A percentile compares a stretch with the other conserved stretches of the same genome.
Conservation (phyloP, 2,888 invertebrate species). For the Actias luna region DNA sequence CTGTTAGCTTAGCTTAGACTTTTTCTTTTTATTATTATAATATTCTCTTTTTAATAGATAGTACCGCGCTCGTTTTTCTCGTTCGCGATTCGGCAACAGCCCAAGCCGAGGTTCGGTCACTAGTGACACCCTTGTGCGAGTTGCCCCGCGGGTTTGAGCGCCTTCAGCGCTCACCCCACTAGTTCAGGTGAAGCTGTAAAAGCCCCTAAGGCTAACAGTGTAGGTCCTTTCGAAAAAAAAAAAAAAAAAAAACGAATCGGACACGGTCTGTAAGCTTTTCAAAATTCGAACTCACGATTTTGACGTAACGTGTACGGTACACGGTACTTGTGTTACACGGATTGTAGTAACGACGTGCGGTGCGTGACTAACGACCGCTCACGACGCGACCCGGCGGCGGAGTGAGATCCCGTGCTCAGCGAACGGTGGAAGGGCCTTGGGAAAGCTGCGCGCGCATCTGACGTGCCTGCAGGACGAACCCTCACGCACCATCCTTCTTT, state of each 20-base stretch:
- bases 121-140: too few species aligned
- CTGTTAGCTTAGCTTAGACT: too few species aligned
- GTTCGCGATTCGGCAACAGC: too few species aligned
- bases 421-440: slow-evolving; percentile 30
- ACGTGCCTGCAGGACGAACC: slow-evolving; percentile 33
- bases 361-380: slow-evolving; percentile 60
- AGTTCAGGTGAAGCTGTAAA: too few species aligned
- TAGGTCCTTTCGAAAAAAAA: too few species aligned
- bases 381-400: slow-evolving; percentile 60
- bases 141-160: too few species aligned
- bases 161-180: too few species aligned
- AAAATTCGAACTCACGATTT: slow-evolving; percentile 36
- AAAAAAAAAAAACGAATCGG: neutral
- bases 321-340: slow-evolving; percentile 16
- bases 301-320: slow-evolving; percentile 30
- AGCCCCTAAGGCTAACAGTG: too few species aligned
- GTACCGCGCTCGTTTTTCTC: too few species aligned
- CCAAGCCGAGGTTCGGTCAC: too few species aligned
- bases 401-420: slow-evolving; percentile 41
- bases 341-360: slow-evolving; percentile 23
- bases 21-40: too few species aligned
- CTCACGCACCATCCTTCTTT: slow-evolving; percentile 29
- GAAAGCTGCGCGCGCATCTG: slow-evolving; percentile 48
- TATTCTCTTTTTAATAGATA: too few species aligned
- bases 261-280: slow-evolving; percentile 9